Evolutionary conservation across 2,888 invertebrate genomes (phyloP).

Genomic region (Nephrocerus scutellatus): DNA sequence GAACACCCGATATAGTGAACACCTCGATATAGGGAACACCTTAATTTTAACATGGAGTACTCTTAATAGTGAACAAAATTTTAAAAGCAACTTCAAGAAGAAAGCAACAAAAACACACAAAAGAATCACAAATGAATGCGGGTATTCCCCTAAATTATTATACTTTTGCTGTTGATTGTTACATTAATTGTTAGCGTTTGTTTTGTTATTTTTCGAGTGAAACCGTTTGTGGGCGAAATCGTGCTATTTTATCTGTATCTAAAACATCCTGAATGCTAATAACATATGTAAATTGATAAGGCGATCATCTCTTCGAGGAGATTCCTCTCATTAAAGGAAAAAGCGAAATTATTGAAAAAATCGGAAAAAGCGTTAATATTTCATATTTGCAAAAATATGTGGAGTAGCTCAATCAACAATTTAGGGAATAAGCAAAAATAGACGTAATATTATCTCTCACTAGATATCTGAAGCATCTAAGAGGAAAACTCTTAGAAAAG

Average conservation of each 20-base stretch:
- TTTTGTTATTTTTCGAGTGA: too few relatives aligned
- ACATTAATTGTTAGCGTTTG: neutral
- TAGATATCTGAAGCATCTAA: conserved; percentile 2
- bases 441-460: conserved; percentile 5
- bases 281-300: conserved; percentile 3
- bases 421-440: conserved; percentile 5
- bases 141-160: too few relatives aligned
- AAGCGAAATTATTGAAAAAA: conserved; percentile 3
- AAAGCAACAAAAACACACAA: conserved; percentile 5
- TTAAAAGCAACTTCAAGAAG: neutral
- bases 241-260: conserved; percentile 1
- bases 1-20: conserved; percentile 4
- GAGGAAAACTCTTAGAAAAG: conserved; percentile 5
- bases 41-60: conserved; percentile 1
- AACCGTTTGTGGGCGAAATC: conserved; percentile 3
- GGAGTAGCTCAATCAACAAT: conserved; percentile 4
- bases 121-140: neutral
- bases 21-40: too few relatives aligned
- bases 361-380: conserved; percentile 1
- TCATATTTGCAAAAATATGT: conserved; percentile 2
- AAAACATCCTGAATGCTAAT: conserved; percentile 2
- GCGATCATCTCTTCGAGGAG: conserved; percentile 1
- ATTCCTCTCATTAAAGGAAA: conserved; percentile 3
- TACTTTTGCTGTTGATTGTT: too few relatives aligned
- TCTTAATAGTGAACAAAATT: conserved; percentile 1